Conservation (phyloP, 2,888 invertebrate species). For the Volucella bombylans region DNA sequence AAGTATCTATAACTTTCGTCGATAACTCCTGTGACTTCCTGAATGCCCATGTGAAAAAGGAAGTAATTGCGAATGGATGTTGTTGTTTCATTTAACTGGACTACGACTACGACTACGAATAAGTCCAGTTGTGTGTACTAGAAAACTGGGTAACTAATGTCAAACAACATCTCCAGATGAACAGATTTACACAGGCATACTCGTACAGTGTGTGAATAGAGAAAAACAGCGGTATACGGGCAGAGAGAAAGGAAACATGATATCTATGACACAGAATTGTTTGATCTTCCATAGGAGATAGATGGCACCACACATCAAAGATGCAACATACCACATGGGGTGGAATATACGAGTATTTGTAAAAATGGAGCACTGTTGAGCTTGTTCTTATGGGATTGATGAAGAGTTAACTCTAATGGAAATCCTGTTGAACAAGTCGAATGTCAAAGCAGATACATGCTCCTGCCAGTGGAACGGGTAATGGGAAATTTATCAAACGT, state of each 20-base stretch:
- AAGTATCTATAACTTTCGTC: constrained; percentile 22
- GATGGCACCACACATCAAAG: background rate
- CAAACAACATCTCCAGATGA: constrained; percentile 46
- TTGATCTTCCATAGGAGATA: background rate
- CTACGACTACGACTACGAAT: constrained; percentile 21
- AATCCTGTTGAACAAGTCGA: constrained; percentile 29
- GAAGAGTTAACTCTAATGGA: background rate
- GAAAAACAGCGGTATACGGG: background rate
- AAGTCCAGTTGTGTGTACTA: constrained; percentile 36
- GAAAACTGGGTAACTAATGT: constrained; percentile 64
- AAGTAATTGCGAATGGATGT: constrained; percentile 28
- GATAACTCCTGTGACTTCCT: constrained; percentile 64
- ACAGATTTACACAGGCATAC: constrained; percentile 54
- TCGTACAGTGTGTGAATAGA: constrained; percentile 2
- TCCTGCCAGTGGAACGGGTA: too few relatives aligned
- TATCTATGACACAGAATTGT: constrained; percentile 54
- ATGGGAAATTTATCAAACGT: too few relatives aligned
- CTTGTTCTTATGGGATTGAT: constrained; percentile 1
- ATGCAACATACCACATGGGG: constrained; percentile 9
- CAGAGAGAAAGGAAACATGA: constrained; percentile 66
- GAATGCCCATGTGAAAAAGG: constrained; percentile 61
- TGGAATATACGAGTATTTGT: background rate
- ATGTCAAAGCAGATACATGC: background rate
- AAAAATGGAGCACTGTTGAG: constrained; percentile 34
- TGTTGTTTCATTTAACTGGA: constrained; percentile 48